Conservation (phyloP, 37 sponge, comb jelly and placozoan genomes). For the Bolinopsis microptera region DNA sequence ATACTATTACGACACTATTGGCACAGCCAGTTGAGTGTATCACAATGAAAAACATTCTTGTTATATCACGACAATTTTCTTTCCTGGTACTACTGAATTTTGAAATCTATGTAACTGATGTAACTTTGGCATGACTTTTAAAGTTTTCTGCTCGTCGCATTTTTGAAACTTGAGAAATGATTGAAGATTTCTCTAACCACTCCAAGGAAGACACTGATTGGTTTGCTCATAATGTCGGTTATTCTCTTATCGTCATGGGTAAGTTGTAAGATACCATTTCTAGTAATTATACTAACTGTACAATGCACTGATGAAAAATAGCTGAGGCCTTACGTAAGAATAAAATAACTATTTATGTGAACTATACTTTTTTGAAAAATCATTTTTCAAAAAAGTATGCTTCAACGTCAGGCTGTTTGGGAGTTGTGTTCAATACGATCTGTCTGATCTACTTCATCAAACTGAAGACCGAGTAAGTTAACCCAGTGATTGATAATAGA, state of each 20-base stretch:
- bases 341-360: background rate
- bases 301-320: too few species aligned
- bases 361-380: too few species aligned
- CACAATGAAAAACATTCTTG: too few species aligned
- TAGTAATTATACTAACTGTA: too few species aligned
- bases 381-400: too few species aligned
- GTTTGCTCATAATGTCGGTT: background rate
- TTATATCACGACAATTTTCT: too few species aligned
- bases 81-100: background rate
- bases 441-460: slow-evolving; percentile 20
- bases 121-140: background rate
- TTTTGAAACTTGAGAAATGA: background rate
- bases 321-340: background rate
- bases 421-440: background rate
- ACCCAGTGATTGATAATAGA: background rate
- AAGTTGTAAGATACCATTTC: too few species aligned
- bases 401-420: background rate
- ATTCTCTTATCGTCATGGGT: background rate
- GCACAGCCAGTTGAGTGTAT: too few species aligned
- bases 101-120: background rate
- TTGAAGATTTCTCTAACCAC: background rate
- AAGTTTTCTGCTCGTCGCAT: background rate
- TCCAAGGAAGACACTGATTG: background rate
- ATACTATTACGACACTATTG: too few species aligned
- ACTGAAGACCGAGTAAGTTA: slow-evolving; percentile 16